Base-by-base conservation (phyloP, 2,113 vertebrate species). In the Salvelinus namaycush region DNA sequence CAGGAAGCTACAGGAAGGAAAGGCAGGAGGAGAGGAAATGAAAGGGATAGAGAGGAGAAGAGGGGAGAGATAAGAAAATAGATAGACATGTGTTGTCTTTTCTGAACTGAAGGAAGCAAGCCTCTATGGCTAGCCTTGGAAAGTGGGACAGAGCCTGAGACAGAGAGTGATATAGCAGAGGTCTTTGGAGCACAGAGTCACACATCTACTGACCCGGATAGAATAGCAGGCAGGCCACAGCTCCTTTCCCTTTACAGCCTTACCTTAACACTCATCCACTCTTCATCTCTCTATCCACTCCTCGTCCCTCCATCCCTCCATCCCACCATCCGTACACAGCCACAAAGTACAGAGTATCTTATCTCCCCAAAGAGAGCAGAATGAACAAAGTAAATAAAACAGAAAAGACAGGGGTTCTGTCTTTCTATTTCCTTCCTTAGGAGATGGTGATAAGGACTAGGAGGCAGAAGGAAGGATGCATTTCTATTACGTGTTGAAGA, bases 11-110 rank as follows among this genome's bases (percentile, higher is more conserved):
- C 34, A 70, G 44, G 44, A 39, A 49, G 39, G 11, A 70, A 49
- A 70, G 68, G 34, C 39, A 70, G 68, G 9, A 27, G 34, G 39
- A 48, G n/a, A 70, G 44, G 68, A 70, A 49, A 49, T 70, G 68
- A 70, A 49, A 70, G 68, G 44, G 39, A 49, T 12, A 12, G 44
- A 22, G 44, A 16, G 39, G 68, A n/a, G 39, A 11, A 48, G 39
- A 11, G 12, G 39, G 44, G n/a, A 48, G 39, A 49, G 68, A 70
- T 70, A 49, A 70, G 39, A 48, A 27, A 18, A 11, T 9, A 48
- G 68, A 22, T 39, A 70, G 34, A 70, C 18, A n/a, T 22, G 68
- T 44, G 18, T n/a, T 16, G 66, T 68, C 14, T 69, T 4, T 11
- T 62, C 59, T 62, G 59, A n/a, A n/a, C 59, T 62, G 59, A 62